Evolutionary conservation across 1,140 invertebrate genomes (phyloP).

Genomic region (Drosophila serrata): DNA sequence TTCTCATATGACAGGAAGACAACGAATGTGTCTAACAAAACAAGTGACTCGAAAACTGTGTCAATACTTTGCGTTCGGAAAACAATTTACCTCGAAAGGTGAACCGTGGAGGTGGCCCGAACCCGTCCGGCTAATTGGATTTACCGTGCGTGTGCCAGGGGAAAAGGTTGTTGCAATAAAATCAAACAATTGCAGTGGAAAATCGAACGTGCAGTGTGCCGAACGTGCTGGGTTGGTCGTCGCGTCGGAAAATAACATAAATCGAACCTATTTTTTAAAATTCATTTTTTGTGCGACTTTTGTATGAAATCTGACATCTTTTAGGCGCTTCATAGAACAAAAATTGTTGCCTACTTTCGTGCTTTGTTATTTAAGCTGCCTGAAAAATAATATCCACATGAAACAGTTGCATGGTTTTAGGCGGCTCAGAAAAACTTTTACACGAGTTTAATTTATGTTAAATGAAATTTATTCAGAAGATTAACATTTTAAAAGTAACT

Average conservation of each 20-base stretch:
- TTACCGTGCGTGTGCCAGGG: conserved; percentile 62
- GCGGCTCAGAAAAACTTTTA: background rate
- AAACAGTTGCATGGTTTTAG: conserved; percentile 20
- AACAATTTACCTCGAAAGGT: conserved; percentile 59
- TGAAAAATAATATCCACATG: too few relatives aligned
- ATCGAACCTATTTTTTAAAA: conserved; percentile 1
- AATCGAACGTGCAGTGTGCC: conserved; percentile 73
- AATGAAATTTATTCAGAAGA: background rate
- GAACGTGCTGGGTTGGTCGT: conserved; percentile 66
- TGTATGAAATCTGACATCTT: conserved; percentile 19
- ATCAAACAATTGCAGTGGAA: conserved; percentile 79
- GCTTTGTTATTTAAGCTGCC: background rate
- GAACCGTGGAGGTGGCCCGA: conserved; percentile 18
- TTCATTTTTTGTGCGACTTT: conserved; percentile 5
- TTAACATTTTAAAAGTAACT: background rate
- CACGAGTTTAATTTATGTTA: background rate
- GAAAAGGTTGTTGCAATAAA: conserved; percentile 73
- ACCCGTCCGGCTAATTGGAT: conserved; percentile 66
- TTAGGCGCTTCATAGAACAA: conserved; percentile 4
- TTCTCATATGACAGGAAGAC: conserved; percentile 63
- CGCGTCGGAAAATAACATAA: conserved; percentile 34
- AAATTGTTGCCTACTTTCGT: conserved; percentile 35
- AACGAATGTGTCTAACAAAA: conserved; percentile 53
- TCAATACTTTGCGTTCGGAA: conserved; percentile 71
- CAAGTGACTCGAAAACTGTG: conserved; percentile 64